Base-by-base conservation (phyloP, 2,797 vertebrate genomes). In the Clangula hyemalis region DNA sequence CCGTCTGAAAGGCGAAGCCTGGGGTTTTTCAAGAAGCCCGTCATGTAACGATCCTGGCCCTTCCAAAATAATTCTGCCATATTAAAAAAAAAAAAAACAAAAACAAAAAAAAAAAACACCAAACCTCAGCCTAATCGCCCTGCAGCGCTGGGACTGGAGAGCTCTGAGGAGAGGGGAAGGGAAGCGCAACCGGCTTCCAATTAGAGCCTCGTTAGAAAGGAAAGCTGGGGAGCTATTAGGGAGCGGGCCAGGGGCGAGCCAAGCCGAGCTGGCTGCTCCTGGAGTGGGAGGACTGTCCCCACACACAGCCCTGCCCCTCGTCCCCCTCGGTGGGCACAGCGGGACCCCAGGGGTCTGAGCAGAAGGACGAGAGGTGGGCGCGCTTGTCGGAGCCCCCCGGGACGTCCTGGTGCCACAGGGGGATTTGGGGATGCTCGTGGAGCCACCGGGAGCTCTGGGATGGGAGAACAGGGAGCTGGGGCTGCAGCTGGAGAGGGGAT, bases 121-220 rank as follows among this genome's bases (percentile, higher is more conserved):
- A 97, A 98, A 98, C 98, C 98, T 98, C 98, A 98, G 97, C 96
- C 97, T 98, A 98, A 98, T 98, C 97, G 97, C 97, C 97, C 98
- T 98, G 97, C 97, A 97, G 98, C 97, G 77, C 97, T 97, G 97
- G 97, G 98, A 98, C 97, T 96, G 96, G 97, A 96, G 97, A 97
- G 97, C 93, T 92, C 97, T 96, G 95, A 96, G 97, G 96, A 97
- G 95, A 96, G 91, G 96, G 97, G 94, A 98, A 97, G 95, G 97
- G 97, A 96, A 97, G 96, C 69, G 96, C 97, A 97, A 97, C 96
- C 73, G 11, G 97, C 97, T 98, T 98, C 98, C 98, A 98, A 98
- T 98, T 98, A 98, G 97, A 97, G 97, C 88, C 97, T 98, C 98
- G 97, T 98, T 98, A 98, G 97, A 98, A 98, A 98, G 98, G 93